Base-by-base conservation (phyloP, 2,797 vertebrate species). In the Propithecus perrieri region DNA sequence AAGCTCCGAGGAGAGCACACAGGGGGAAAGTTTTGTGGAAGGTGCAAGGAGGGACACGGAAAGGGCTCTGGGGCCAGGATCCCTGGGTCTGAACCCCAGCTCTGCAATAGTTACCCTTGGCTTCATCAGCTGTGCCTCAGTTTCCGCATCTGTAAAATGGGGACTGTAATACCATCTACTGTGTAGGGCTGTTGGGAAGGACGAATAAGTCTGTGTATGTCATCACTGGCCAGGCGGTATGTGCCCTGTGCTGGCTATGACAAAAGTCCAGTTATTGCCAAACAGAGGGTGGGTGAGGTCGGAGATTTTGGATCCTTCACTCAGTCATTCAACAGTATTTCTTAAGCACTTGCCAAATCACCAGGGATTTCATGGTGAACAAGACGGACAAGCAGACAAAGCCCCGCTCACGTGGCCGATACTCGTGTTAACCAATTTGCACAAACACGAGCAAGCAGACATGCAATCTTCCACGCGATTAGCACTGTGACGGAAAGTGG, bases 201-300 rank as follows among this genome's bases (percentile, higher is more conserved):
- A 6, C 41, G 35, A n/a, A n/a, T 7, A 20, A 61, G 11, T 17
- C 30, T 10, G 18, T 1, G n/a, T 75, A 1, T 2, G 3, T 41
- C 41, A 33, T 41, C 24, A 3, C 17, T 14, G 46, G 72, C 3
- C 22, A 33, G 38, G 61, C 8, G 6, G 22, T 10, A 12, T 46
- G 38, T 22, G 28, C 26, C 22, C 14, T 0, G 28, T 28, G 26
- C n/a, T 43, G 43, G 43, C 43, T 43, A 43, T 43, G 43, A 48
- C 14, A 50, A 50, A 14, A 4, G 48, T 4, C 13, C 28, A 24
- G 11, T 18, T 59, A 24, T 55, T 22, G 33, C 5, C 18, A 11
- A 17, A 17, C 33, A 59, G 57, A n/a, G 28, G 7, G 11, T 55
- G 28, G 12, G 24, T 1, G 28, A 28, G 17, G 48, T 14, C 22